Conservation (phyloP, 2,797 vertebrate genomes). For the Knipowitschia caucasica region DNA sequence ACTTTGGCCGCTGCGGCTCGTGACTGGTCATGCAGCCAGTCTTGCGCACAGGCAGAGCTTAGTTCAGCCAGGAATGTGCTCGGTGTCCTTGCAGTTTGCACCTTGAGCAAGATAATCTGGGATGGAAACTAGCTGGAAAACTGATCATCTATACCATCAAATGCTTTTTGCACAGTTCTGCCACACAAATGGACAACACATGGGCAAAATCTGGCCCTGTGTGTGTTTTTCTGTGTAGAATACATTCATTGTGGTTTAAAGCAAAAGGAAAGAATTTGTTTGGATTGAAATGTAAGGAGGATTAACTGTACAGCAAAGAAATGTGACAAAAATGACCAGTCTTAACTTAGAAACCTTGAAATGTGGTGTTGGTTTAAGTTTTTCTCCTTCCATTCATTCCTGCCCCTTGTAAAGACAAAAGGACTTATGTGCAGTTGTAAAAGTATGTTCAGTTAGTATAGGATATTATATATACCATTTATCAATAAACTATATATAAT, state of each 20-base stretch:
- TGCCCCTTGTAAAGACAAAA: too few relatives aligned
- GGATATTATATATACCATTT: too few relatives aligned
- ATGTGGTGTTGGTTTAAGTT: too few relatives aligned
- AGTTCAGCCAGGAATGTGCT: slow-evolving; percentile 62
- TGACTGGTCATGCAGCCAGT: slow-evolving; percentile 77
- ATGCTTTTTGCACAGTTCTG: slow-evolving; percentile 23
- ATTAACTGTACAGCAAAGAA: not conserved
- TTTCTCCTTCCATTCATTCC: too few relatives aligned
- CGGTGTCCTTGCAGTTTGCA: slow-evolving; percentile 41
- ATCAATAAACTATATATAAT: too few relatives aligned
- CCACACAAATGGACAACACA: not conserved
- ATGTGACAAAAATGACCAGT: not conserved
- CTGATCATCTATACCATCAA: slow-evolving; percentile 18
- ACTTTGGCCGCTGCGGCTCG: slow-evolving; percentile 64
- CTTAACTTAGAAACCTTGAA: too few relatives aligned
- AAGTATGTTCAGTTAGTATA: too few relatives aligned
- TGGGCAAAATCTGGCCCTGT: not conserved
- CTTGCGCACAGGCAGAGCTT: slow-evolving; percentile 49
- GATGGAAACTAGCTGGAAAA: slow-evolving; percentile 33
- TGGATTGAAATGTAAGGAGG: not conserved
- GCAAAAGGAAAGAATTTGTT: not conserved
- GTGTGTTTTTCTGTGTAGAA: not conserved
- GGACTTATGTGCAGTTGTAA: too few relatives aligned
- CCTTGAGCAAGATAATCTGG: slow-evolving; percentile 40
- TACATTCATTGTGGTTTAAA: slow-evolving; percentile 1